phyloP scores from a whole-genome alignment of 1,140 invertebrate genomes.

The Melanaphis sacchari region DNA sequence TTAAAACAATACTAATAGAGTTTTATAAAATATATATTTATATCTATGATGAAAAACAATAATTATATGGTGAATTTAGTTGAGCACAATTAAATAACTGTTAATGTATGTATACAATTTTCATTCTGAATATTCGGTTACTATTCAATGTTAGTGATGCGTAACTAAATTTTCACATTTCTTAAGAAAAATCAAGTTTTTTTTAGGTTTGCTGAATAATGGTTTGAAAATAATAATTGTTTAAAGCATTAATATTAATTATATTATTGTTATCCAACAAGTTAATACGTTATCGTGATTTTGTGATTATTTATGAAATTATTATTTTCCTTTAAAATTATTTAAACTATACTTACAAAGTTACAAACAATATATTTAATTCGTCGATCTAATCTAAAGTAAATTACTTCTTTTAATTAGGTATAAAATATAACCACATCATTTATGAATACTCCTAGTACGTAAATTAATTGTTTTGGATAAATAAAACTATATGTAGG shows the following conservation, averaged over 20 bases:
- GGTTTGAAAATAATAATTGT: background rate
- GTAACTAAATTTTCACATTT: background rate
- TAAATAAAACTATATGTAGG: background rate
- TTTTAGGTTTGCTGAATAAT: background rate
- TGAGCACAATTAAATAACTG: too few relatives aligned
- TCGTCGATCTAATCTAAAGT: background rate
- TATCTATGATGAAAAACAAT: background rate
- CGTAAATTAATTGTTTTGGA: background rate
- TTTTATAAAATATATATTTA: background rate
- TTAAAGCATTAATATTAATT: background rate
- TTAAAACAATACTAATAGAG: background rate
- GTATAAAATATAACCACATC: background rate
- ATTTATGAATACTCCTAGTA: background rate
- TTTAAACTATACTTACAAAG: too few relatives aligned
- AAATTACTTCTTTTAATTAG: background rate
- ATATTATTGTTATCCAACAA: background rate
- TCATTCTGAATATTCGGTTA: too few relatives aligned
- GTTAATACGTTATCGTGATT: background rate
- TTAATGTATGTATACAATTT: background rate
- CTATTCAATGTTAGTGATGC: too few relatives aligned
- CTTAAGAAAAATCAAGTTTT: background rate
- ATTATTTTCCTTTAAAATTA: background rate
- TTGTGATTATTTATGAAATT: background rate
- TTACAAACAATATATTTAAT: background rate
- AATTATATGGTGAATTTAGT: too few relatives aligned